A percentile compares a stretch with the other conserved stretches of the same genome.
These are phyloP conservation scores for Xestia sexstrigata DNA, from an alignment of 2,888 invertebrate genomes.

Conservation along the genomic window DNA sequence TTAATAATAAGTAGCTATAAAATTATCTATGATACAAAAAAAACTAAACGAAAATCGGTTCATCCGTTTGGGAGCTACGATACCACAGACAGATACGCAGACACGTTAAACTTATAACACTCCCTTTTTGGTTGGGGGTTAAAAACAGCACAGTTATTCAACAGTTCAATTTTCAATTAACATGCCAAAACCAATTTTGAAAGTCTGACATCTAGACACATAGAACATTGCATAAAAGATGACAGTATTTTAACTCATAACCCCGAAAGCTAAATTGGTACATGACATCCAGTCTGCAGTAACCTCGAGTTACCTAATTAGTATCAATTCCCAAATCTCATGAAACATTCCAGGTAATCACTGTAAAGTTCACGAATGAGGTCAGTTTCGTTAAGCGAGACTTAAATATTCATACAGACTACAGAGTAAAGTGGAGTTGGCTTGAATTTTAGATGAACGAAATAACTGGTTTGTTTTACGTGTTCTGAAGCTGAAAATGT, in stretches of 20 bases:
- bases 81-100: too few species aligned
- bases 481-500: neutral
- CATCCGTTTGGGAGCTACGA: too few species aligned
- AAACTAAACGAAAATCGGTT: too few species aligned
- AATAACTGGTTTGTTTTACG: neutral
- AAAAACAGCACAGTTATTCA: neutral
- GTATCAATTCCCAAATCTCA: slow-evolving; percentile 50
- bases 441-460: slow-evolving; percentile 27
- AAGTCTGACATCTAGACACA: neutral
- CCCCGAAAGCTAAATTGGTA: slow-evolving; percentile 5
- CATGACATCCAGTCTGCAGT: slow-evolving; percentile 15
- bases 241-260: slow-evolving; percentile 3
- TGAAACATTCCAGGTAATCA: slow-evolving; percentile 46
- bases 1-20: neutral
- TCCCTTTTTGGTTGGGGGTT: too few species aligned
- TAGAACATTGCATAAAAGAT: slow-evolving; percentile 9
- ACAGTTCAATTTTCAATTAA: neutral
- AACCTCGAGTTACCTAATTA: slow-evolving; percentile 53
- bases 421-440: neutral
- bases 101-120: too few species aligned
- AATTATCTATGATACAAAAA: too few species aligned
- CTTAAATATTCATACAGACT: slow-evolving; percentile 39
- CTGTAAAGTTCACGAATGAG: slow-evolving; percentile 70
- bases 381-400: slow-evolving; percentile 53
- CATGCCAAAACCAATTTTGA: neutral